Percentiles rank a stretch among this genome's conserved stretches.
Evolutionary conservation across 2,888 invertebrate genomes (phyloP).

Genomic region (Tortricodes alternella): DNA sequence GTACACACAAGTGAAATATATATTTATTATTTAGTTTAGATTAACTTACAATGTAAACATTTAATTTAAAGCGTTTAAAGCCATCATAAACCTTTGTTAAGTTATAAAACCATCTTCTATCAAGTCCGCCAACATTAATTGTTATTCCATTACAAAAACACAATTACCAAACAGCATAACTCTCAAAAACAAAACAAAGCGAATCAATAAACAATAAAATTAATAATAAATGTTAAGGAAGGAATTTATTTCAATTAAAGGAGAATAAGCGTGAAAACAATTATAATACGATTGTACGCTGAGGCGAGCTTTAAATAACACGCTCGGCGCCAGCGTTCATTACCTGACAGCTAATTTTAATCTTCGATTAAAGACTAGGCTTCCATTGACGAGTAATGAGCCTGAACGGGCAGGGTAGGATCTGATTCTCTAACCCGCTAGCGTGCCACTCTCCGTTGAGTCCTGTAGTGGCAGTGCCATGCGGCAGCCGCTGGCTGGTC

Average conservation of each 20-base stretch:
- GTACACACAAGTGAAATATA: too few relatives aligned
- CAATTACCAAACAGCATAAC: conserved; percentile 24
- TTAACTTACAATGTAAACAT: too few relatives aligned
- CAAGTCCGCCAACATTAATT: not conserved
- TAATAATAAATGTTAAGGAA: conserved; percentile 65
- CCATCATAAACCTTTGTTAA: too few relatives aligned
- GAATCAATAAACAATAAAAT: conserved; percentile 47
- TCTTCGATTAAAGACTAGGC: conserved; percentile 69
- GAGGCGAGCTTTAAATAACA: conserved; percentile 54
- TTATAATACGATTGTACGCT: conserved; percentile 44
- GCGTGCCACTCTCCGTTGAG: too few relatives aligned
- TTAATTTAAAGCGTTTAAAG: too few relatives aligned
- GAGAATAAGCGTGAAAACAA: conserved; percentile 79
- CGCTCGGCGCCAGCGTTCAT: conserved; percentile 51
- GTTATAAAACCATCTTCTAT: not conserved
- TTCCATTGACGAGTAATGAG: conserved; percentile 28
- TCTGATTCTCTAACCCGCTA: too few relatives aligned
- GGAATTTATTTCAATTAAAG: conserved; percentile 74
- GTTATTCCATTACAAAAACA: not conserved
- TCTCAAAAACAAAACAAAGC: conserved; percentile 19
- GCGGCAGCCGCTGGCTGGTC: too few relatives aligned
- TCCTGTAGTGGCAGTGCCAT: too few relatives aligned
- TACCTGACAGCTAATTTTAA: conserved; percentile 76
- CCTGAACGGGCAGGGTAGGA: not conserved
- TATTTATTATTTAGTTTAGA: too few relatives aligned